Evolutionary conservation across 2,888 invertebrate species (phyloP), one percentile per base, ranked within the genome.

Genomic region (Scaptomyza cyrtandrae): DNA sequence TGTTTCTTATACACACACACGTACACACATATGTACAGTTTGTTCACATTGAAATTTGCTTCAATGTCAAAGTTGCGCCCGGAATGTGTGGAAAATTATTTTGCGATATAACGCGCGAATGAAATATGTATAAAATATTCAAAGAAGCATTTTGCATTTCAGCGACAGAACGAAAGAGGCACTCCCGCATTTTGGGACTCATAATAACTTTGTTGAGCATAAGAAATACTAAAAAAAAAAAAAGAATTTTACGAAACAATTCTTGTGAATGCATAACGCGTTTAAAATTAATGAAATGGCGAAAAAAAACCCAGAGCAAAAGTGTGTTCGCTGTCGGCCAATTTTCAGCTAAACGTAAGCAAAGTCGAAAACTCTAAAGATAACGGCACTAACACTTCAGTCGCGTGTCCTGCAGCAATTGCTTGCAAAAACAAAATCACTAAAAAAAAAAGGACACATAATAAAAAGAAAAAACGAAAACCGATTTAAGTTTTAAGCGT

Each of bases 401-500:
- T 55, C 52, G 52, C 46, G 48, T 58, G 41, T 31, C 57, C 48
- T 31, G 41, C 60, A 58, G 57, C 71, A 33, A 62, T 43, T 48
- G 43, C 46, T 50, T 48, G 24, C 43, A 50, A 44, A 33, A 29
- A 55, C 19, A 63, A 62, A 49, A 62, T 11, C 4, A 60, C 0
- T 49, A 62, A 54, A 55, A 52, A 69, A 48, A 57, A 6, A 53
- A 61, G 27, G 27, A 4, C 41, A 16, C 39, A 39, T 10, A 41
- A 31, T n/a, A 14, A 52, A 55, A 49, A 14, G 46, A 56, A 53
- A 63, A 56, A 16, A 37, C 41, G 59, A 80, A 67, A 72, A 73
- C 64, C 81, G 78, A 84, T 86, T 84, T 86, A 86, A 88, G 85
- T 88, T 86, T 86, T 87, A 88, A 86, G 82, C 73, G 82, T 81